Conservation (phyloP, 2,113 vertebrate genomes). For the Litocranius walleri region DNA sequence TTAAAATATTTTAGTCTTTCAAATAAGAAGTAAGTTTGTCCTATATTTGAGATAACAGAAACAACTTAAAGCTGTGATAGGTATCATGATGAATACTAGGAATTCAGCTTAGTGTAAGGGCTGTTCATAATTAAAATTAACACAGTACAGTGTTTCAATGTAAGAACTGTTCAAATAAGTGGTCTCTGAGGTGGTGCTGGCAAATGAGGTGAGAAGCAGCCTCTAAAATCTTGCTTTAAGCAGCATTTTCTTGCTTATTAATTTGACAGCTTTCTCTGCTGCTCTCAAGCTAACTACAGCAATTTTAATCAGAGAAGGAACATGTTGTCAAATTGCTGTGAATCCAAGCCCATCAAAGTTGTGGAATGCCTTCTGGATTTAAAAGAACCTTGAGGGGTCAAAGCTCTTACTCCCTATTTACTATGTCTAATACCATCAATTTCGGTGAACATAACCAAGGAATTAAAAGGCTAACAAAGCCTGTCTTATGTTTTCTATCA, state of each 20-base stretch:
- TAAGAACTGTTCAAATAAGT: conserved; percentile 28
- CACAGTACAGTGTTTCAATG: not conserved
- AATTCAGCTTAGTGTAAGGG: not conserved
- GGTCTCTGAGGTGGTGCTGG: conserved; percentile 38
- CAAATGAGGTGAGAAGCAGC: conserved; percentile 37
- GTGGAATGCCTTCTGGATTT: conserved; percentile 12
- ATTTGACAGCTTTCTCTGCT: conserved; percentile 52
- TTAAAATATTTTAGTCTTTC: not conserved
- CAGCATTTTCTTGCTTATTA: conserved; percentile 63
- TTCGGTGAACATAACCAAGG: not conserved
- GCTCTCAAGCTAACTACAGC: conserved; percentile 3
- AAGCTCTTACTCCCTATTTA: conserved; percentile 33
- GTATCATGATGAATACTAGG: not conserved
- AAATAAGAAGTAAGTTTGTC: not conserved
- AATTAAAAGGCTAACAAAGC: not conserved
- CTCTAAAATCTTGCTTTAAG: conserved; percentile 56
- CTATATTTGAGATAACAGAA: not conserved
- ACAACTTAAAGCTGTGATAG: not conserved
- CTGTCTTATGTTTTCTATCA: not conserved
- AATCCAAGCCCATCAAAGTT: conserved; percentile 36
- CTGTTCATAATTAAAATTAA: conserved; percentile 24
- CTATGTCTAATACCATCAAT: not conserved
- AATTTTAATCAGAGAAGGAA: conserved; percentile 50
- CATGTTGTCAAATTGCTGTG: conserved; percentile 35
- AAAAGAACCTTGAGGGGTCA: conserved; percentile 51